A percentile compares a stretch with the other conserved stretches of the same genome.
These are phyloP conservation scores for Pseudotriccus pelzelni DNA, from an alignment of 2,797 vertebrate genomes.

Conservation along the genomic window DNA sequence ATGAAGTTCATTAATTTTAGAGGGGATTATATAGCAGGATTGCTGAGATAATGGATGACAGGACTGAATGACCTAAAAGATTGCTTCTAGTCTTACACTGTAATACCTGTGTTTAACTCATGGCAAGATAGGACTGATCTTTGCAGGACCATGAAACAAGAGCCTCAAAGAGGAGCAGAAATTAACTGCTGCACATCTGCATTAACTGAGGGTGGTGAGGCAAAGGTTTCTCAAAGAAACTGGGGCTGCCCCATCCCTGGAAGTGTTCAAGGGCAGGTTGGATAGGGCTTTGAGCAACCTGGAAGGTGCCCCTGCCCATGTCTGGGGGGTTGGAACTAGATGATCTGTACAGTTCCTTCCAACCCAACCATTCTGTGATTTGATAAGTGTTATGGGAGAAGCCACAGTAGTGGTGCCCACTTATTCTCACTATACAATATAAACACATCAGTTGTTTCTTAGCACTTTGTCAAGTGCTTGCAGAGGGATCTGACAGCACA, in stretches of 20 bases:
- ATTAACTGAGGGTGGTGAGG: neutral
- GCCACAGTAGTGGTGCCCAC: neutral
- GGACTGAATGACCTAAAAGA: slow-evolving; percentile 1
- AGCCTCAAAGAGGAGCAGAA: neutral
- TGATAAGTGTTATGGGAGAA: neutral
- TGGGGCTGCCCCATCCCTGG: neutral
- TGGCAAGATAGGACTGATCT: neutral
- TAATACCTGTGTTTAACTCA: neutral
- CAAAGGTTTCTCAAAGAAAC: neutral
- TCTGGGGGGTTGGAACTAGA: neutral
- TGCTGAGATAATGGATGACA: slow-evolving; percentile 35
- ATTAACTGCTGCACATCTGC: neutral
- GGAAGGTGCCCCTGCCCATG: neutral
- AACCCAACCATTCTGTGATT: neutral
- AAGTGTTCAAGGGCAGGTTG: neutral
- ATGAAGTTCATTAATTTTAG: slow-evolving; percentile 54
- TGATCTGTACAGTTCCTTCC: neutral
- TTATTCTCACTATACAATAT: neutral
- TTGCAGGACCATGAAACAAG: neutral
- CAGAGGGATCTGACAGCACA: neutral
- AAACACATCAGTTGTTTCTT: neutral
- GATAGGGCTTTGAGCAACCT: neutral
- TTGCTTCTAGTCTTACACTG: neutral
- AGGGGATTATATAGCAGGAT: neutral
- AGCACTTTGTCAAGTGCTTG: neutral